Percentiles rank a stretch among this genome's conserved stretches.
Conservation (phyloP, 2,888 invertebrate genomes). For the Pinctada fucata region DNA sequence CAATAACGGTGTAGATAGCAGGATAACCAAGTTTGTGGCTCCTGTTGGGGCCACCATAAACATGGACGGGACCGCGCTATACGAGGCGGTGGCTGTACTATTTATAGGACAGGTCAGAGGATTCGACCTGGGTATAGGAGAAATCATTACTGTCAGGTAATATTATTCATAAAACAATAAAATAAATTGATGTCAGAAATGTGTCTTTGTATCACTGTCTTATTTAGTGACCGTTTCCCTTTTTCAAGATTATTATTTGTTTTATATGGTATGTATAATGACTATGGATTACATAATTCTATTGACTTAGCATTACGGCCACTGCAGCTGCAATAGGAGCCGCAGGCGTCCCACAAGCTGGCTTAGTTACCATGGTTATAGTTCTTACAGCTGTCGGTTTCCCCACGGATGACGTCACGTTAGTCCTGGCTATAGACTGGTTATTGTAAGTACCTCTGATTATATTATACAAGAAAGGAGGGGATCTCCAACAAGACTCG, state of each 20-base stretch:
- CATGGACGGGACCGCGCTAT: slow-evolving; percentile 98
- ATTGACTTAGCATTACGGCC: slow-evolving; percentile 88
- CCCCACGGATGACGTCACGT: slow-evolving; percentile 77
- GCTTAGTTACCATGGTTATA: slow-evolving; percentile 91
- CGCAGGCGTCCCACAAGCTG: slow-evolving; percentile 96
- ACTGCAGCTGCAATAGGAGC: slow-evolving; percentile 98
- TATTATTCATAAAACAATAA: no score
- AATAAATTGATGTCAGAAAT: no score
- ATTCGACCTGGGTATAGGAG: slow-evolving; percentile 74
- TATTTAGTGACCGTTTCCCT: no score
- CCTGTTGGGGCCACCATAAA: slow-evolving; percentile 98
- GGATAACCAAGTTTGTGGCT: slow-evolving; percentile 93
- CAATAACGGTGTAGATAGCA: slow-evolving; percentile 89
- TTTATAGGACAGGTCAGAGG: slow-evolving; percentile 95
- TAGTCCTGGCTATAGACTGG: slow-evolving; percentile 78
- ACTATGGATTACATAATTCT: background rate
- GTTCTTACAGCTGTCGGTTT: slow-evolving; percentile 78
- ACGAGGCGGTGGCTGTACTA: slow-evolving; percentile 97
- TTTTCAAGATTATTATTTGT: no score
- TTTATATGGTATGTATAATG: no score
- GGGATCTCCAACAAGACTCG: no score
- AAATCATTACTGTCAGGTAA: slow-evolving; percentile 62
- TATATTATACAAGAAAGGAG: no score
- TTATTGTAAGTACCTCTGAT: slow-evolving; percentile 74
- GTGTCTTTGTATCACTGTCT: no score